Conservation (phyloP, 2,888 invertebrate genomes). For the Lochmaea crataegi region DNA sequence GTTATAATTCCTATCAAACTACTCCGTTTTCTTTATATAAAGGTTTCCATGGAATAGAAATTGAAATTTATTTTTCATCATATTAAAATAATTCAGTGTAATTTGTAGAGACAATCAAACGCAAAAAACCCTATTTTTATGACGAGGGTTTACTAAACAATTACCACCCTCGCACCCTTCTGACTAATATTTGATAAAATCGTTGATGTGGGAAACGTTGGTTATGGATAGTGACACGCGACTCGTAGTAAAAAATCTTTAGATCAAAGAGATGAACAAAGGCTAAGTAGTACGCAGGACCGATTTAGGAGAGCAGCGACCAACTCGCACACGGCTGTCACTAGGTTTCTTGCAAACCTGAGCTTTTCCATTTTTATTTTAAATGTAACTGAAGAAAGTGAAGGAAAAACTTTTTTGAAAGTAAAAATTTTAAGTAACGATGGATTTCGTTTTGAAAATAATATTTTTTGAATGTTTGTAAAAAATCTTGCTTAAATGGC, state of each 20-base stretch:
- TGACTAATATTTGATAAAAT: slow-evolving; percentile 34
- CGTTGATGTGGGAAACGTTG: slow-evolving; percentile 52
- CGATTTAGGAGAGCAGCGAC: not conserved
- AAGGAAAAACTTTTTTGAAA: too few relatives aligned
- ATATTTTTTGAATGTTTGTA: too few relatives aligned
- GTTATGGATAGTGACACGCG: slow-evolving; percentile 54
- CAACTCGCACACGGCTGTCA: not conserved
- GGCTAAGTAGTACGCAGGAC: slow-evolving; percentile 11
- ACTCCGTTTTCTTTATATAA: too few relatives aligned
- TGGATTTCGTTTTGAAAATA: too few relatives aligned
- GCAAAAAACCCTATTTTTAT: not conserved
- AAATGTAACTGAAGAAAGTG: too few relatives aligned
- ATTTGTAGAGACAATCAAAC: not conserved
- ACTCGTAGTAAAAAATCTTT: slow-evolving; percentile 29
- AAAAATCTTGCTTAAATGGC: too few relatives aligned
- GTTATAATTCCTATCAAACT: too few relatives aligned
- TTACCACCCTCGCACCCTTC: slow-evolving; percentile 13
- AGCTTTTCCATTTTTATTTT: not conserved
- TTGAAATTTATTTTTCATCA: too few relatives aligned
- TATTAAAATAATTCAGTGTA: not conserved
- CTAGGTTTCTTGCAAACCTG: not conserved
- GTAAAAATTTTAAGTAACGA: too few relatives aligned
- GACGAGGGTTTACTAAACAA: slow-evolving; percentile 7
- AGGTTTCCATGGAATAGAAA: too few relatives aligned
- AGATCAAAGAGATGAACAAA: slow-evolving; percentile 4